A percentile compares a stretch with the other conserved stretches of the same genome.
Evolutionary conservation across 2,888 invertebrate species (phyloP).

Genomic region (Rapana venosa): DNA sequence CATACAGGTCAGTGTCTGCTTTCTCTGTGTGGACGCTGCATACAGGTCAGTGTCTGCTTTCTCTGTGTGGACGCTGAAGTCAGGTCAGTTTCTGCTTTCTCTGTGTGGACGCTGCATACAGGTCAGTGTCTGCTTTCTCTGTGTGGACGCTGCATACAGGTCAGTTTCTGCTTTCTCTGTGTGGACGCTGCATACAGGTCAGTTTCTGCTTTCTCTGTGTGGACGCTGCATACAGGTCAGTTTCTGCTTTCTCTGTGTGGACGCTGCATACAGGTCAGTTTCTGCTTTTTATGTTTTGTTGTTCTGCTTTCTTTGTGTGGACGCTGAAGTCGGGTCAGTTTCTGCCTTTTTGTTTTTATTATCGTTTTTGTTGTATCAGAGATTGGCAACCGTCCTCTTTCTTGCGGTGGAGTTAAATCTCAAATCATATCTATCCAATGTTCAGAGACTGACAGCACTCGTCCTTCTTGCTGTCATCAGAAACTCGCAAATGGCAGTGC

Average conservation of each 20-base stretch:
- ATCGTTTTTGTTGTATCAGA: too few relatives aligned
- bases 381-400: too few relatives aligned
- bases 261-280: neutral
- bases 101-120: conserved; percentile 25
- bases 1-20: neutral
- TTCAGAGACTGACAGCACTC: too few relatives aligned
- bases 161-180: conserved; percentile 49
- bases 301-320: neutral
- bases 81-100: too few relatives aligned
- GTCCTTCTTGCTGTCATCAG: conserved; percentile 50
- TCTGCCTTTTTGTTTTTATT: too few relatives aligned
- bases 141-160: neutral
- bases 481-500: conserved; percentile 68
- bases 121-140: conserved; percentile 52
- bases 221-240: neutral
- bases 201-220: neutral
- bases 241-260: too few relatives aligned
- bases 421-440: too few relatives aligned
- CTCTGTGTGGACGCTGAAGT: neutral
- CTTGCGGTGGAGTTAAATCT: too few relatives aligned
- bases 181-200: conserved; percentile 68
- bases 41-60: conserved; percentile 55
- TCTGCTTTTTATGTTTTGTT: conserved; percentile 60
- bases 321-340: neutral
- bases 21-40: conserved; percentile 65